Conservation (phyloP, 2,113 vertebrate species). For the Eudyptes chrysolophus region DNA sequence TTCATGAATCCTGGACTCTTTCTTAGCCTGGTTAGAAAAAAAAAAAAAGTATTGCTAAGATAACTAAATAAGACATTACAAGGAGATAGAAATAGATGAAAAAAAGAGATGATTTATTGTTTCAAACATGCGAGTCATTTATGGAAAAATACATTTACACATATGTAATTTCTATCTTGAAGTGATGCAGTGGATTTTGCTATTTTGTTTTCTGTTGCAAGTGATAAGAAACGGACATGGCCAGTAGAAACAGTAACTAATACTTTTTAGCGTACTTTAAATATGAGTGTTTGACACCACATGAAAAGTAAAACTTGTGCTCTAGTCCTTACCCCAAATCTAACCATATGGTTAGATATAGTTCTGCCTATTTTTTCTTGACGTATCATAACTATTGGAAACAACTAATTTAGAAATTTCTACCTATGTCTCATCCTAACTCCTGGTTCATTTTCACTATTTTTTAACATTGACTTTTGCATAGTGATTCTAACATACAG, state of each 20-base stretch:
- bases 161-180: not conserved
- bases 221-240: not conserved
- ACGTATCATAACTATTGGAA: not conserved
- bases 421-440: not conserved
- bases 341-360: not conserved
- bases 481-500: not conserved
- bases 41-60: not conserved
- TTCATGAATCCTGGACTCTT: not conserved
- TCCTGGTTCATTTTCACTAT: not conserved
- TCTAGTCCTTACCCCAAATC: not conserved
- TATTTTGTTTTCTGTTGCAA: not conserved
- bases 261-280: not conserved
- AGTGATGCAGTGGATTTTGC: not conserved
- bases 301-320: not conserved
- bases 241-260: not conserved
- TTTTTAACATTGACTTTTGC: not conserved
- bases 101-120: not conserved
- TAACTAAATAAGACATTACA: not conserved
- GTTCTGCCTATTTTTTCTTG: not conserved
- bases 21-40: not conserved
- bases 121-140: not conserved
- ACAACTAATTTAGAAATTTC: not conserved
- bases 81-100: not conserved
- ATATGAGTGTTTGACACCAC: not conserved
- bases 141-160: not conserved